Conservation (phyloP, 2,888 invertebrate species). For the Brenthis ino region DNA sequence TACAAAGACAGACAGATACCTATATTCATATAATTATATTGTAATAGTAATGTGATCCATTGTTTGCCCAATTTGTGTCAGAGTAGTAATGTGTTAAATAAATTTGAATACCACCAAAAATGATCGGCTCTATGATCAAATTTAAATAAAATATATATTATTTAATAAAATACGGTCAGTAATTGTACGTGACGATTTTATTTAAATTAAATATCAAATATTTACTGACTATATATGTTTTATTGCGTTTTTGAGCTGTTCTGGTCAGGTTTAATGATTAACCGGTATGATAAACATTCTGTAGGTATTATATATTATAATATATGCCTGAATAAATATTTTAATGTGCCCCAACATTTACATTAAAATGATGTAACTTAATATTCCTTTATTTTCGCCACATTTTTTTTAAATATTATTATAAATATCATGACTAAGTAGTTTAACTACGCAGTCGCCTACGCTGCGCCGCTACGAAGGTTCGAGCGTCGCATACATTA, state of each 20-base stretch:
- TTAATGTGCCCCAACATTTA: too few species aligned
- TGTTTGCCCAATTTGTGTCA: constrained; percentile 38
- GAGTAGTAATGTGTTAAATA: constrained; percentile 34
- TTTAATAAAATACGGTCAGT: constrained; percentile 24
- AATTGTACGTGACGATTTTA: constrained; percentile 33
- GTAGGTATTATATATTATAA: too few species aligned
- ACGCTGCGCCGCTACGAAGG: constrained; percentile 71
- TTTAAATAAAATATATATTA: constrained; percentile 36
- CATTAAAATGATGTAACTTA: too few species aligned
- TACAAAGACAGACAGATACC: constrained; percentile 14
- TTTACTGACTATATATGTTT: constrained; percentile 7
- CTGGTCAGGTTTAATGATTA: too few species aligned
- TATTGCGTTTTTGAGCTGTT: not conserved
- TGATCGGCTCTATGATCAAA: constrained; percentile 26
- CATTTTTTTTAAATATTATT: not conserved
- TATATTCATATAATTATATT: constrained; percentile 34
- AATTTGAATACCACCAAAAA: constrained; percentile 35
- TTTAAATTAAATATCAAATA: constrained; percentile 18
- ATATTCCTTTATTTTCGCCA: too few species aligned
- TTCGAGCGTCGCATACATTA: constrained; percentile 73
- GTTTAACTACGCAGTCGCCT: constrained; percentile 57
- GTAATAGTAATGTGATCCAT: constrained; percentile 37
- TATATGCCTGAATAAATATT: too few species aligned
- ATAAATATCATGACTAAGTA: constrained; percentile 59
- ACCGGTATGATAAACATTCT: too few species aligned